Evolutionary conservation across 2,888 invertebrate species (phyloP).

Genomic region (Parochlus steinenii): DNA sequence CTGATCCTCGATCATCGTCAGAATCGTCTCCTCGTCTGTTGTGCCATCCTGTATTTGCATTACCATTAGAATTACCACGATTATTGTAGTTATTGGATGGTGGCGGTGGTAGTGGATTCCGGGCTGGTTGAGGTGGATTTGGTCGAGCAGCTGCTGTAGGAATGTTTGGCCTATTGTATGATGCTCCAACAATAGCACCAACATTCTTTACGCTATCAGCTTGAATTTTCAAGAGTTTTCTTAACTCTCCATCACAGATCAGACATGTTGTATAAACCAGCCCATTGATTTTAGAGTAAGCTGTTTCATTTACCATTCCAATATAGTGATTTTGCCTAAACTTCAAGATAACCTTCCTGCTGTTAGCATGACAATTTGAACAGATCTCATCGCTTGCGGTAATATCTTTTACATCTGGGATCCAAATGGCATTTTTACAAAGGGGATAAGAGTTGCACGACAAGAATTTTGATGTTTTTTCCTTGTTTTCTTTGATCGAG

Average conservation of each 20-base stretch:
- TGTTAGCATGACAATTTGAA: constrained; percentile 22
- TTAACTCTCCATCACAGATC: constrained; percentile 25
- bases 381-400: constrained; percentile 51
- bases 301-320: constrained; percentile 21
- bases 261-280: constrained; percentile 27
- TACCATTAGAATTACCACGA: background rate
- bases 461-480: constrained; percentile 50
- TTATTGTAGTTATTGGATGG: background rate
- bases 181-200: constrained; percentile 1
- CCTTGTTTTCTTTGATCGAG: constrained; percentile 48
- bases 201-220: constrained; percentile 21
- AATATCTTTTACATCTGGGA: constrained; percentile 47
- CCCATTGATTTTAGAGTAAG: constrained; percentile 8
- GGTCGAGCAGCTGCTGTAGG: background rate
- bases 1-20: constrained; percentile 3
- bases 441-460: constrained; percentile 62
- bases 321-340: constrained; percentile 19
- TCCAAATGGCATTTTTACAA: constrained; percentile 70
- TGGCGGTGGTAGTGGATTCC: background rate
- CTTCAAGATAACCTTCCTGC: constrained; percentile 15
- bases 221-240: constrained; percentile 25
- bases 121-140: background rate
- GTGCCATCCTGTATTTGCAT: background rate
- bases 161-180: background rate
- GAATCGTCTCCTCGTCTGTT: background rate